Evolutionary conservation across 2,888 invertebrate genomes (phyloP).

Genomic region (Agonopterix alstromeriana): DNA sequence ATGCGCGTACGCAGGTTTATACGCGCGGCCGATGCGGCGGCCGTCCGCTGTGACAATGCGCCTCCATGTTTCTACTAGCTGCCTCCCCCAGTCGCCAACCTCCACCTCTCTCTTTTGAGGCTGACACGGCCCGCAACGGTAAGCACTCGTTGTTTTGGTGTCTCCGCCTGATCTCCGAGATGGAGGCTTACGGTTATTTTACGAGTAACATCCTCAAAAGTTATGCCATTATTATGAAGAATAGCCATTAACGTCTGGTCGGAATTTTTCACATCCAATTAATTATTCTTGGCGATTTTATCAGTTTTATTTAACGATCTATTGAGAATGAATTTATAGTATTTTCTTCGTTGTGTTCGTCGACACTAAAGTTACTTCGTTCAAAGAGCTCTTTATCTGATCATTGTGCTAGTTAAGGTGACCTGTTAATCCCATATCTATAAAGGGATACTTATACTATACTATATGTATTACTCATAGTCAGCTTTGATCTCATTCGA

Average conservation of each 20-base stretch:
- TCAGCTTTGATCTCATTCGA: not conserved
- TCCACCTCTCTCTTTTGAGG: conserved; percentile 73
- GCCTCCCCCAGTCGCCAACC: conserved; percentile 58
- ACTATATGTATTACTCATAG: too few relatives aligned
- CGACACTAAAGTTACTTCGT: not conserved
- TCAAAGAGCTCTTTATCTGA: too few relatives aligned
- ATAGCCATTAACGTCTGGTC: conserved; percentile 1
- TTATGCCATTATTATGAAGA: not conserved
- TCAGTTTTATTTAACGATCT: too few relatives aligned
- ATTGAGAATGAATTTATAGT: too few relatives aligned
- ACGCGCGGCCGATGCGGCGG: conserved; percentile 64
- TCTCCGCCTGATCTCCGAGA: not conserved
- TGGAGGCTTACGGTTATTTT: conserved; percentile 9
- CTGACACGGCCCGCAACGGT: conserved; percentile 42
- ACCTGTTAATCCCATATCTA: too few relatives aligned
- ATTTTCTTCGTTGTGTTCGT: too few relatives aligned
- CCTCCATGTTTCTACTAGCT: conserved; percentile 38
- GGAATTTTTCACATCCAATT: not conserved
- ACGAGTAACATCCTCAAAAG: conserved; percentile 5
- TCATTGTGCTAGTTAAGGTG: too few relatives aligned
- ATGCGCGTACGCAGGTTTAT: conserved; percentile 48
- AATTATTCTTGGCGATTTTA: not conserved
- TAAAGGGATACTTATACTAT: too few relatives aligned
- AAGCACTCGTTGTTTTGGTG: conserved; percentile 23
- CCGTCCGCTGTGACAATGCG: conserved; percentile 69